Conservation (phyloP, 2,797 vertebrate species). For the Phoeniculus purpureus region DNA sequence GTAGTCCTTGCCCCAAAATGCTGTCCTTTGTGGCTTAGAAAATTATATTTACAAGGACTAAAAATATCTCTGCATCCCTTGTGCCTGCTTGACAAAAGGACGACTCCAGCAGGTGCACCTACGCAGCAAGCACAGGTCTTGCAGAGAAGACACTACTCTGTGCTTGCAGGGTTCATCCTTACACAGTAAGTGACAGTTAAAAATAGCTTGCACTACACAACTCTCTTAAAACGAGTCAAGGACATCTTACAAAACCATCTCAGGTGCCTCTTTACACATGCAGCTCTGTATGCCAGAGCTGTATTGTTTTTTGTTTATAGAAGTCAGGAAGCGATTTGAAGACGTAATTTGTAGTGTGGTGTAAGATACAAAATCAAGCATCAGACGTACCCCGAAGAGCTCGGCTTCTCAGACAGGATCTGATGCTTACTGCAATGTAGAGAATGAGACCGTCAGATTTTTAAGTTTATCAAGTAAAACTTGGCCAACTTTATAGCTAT, state of each 20-base stretch:
- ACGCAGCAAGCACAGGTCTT: constrained; percentile 10
- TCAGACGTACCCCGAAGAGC: not conserved
- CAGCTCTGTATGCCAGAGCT: not conserved
- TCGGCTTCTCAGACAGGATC: not conserved
- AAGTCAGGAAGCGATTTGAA: not conserved
- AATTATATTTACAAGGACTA: constrained; percentile 3
- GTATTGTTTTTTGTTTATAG: not conserved
- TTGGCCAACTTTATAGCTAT: not conserved
- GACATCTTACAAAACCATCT: not conserved
- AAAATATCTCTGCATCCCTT: constrained; percentile 30
- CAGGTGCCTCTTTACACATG: not conserved
- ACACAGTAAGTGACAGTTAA: not conserved
- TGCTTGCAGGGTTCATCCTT: not conserved
- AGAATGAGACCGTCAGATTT: not conserved
- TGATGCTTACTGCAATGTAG: too few relatives aligned
- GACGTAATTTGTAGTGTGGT: not conserved
- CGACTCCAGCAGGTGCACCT: constrained; percentile 19
- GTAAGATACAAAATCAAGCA: not conserved
- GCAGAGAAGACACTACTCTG: not conserved
- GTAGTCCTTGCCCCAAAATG: not conserved
- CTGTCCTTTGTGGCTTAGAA: constrained; percentile 9
- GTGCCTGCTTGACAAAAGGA: constrained; percentile 36
- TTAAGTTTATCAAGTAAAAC: not conserved
- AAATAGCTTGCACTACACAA: constrained; percentile 10
- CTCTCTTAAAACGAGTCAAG: not conserved